phyloP scores from a whole-genome alignment of 2,797 vertebrate species.

The Lerista edwardsae region DNA sequence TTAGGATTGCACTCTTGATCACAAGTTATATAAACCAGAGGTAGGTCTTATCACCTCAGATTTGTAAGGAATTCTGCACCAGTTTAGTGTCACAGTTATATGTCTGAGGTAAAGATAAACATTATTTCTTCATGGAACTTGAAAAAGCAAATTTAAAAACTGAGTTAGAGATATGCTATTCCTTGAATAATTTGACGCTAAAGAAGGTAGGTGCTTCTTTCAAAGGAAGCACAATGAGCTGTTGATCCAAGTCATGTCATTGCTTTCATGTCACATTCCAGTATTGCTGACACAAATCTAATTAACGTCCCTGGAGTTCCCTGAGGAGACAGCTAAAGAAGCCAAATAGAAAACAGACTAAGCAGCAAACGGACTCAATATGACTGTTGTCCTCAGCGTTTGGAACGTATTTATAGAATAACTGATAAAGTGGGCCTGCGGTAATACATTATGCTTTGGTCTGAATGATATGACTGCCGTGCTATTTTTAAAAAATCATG shows the following conservation, averaged over 20 bases:
- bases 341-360: neutral
- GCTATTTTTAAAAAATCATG: no score
- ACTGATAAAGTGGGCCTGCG: neutral
- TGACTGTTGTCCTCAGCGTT: neutral
- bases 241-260: constrained; percentile 1
- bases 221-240: neutral
- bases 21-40: neutral
- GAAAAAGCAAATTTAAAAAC: neutral
- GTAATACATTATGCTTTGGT: neutral
- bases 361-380: neutral
- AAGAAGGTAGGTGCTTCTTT: constrained; percentile 10
- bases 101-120: neutral
- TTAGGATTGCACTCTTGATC: no score
- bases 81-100: neutral
- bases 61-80: neutral
- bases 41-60: neutral
- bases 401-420: constrained; percentile 6
- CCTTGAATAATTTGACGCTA: constrained; percentile 13
- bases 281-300: constrained; percentile 15
- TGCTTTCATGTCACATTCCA: neutral
- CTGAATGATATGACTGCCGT: no score
- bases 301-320: constrained; percentile 26
- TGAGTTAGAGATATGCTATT: neutral
- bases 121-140: neutral
- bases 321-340: constrained; percentile 27